Evolutionary conservation across 2,113 vertebrate genomes (phyloP), one percentile per base, ranked within the genome.

Genomic region (Callocephalon fimbriatum): DNA sequence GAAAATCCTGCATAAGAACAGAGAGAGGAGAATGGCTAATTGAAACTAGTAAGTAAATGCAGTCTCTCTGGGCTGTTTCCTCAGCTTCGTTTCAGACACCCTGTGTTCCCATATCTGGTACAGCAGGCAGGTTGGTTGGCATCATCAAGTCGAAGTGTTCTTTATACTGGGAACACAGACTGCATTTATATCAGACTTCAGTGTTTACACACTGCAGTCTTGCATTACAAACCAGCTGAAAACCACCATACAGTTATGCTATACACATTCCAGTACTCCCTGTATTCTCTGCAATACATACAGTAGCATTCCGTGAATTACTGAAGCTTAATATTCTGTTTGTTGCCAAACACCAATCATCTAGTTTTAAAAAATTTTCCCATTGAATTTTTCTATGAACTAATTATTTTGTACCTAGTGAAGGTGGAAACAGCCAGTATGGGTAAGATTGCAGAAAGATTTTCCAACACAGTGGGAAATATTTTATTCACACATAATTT

Each of bases 1-100:
- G 81, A 88, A 86, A 94, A 95, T 65, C 61, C 63, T 88, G 79
- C 72, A 26, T 75, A 82, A 96, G 73, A 88, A 90, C 68, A 87
- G 66, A 88, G 91, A n/a, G 54, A 59, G 29, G 35, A 85, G 71
- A 88, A 71, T 7, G 50, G 65, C 82, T 92, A 93, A 96, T 95
- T 97, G 96, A 93, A 92, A 56, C 45, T 45, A 27, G 86, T 32
- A 10, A 85, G 81, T 12, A 86, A 89, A 71, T 2, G 32, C 66
- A 59, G 67, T 17, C 54, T 40, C 65, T 53, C 59, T 29, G 20
- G 56, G 88, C 58, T 73, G 65, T 40, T 86, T 86, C 74, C 71
- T 63, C 73, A 7, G 19, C 21, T 78, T 9, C 3, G 1, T 8
- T 80, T 51, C 77, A 85, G 81, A 38, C 58, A 70, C 59, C 62